A percentile compares a stretch with the other conserved stretches of the same genome.
Evolutionary conservation across 2,888 invertebrate genomes (phyloP).

Genomic region (Drosophila kuntzei): DNA sequence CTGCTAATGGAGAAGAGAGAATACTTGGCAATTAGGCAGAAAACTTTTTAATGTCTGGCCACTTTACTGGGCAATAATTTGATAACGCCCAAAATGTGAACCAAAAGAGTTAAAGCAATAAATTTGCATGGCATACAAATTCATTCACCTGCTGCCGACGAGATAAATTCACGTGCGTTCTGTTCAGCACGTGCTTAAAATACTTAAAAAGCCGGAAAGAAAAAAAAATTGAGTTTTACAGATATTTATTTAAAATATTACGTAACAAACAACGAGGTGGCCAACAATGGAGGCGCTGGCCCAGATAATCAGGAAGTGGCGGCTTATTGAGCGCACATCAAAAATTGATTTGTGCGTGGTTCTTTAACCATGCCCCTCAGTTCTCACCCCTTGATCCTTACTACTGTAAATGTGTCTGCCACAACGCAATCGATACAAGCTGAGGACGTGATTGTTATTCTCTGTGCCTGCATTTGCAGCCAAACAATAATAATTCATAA

Average conservation of each 20-base stretch:
- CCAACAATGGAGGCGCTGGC: conserved; percentile 58
- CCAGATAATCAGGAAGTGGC: conserved; percentile 79
- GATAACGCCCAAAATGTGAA: conserved; percentile 41
- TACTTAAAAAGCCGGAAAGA: conserved; percentile 17
- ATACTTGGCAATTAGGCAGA: conserved; percentile 46
- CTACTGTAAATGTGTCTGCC: background rate
- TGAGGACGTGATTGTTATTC: conserved; percentile 51
- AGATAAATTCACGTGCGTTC: conserved; percentile 60
- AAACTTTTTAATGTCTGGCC: conserved; percentile 55
- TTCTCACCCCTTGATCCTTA: background rate
- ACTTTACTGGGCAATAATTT: conserved; percentile 44
- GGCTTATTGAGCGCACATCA: conserved; percentile 78
- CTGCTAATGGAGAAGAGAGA: no score
- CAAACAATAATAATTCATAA: conserved; percentile 82
- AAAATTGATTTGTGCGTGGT: conserved; percentile 75
- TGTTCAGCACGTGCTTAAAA: conserved; percentile 51
- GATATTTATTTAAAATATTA: conserved; percentile 56
- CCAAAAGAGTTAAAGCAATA: conserved; percentile 42
- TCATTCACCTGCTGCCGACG: conserved; percentile 61
- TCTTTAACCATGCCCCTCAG: background rate
- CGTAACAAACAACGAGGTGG: conserved; percentile 36
- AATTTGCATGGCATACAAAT: conserved; percentile 60
- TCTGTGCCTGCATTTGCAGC: conserved; percentile 41
- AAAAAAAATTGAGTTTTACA: conserved; percentile 23
- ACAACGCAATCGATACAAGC: conserved; percentile 63